phyloP scores from a whole-genome alignment of 2,113 vertebrate genomes.

The Hoplias malabaricus region DNA sequence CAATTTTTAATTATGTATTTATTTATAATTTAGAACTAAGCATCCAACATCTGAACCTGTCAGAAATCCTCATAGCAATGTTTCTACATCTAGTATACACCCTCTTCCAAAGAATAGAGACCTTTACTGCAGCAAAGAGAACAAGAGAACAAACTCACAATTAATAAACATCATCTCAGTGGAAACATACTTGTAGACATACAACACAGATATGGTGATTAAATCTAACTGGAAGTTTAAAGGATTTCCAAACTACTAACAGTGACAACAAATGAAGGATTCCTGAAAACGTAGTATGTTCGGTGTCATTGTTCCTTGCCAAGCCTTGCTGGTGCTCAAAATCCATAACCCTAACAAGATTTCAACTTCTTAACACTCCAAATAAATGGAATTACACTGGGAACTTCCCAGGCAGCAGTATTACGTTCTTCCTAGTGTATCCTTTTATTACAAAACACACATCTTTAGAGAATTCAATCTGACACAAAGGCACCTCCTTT shows the following conservation, averaged over 20 bases:
- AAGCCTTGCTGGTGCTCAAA: not conserved
- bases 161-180: too few relatives aligned
- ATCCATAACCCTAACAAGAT: not conserved
- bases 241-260: not conserved
- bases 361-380: not conserved
- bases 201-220: too few relatives aligned
- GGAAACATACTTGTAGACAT: too few relatives aligned
- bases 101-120: too few relatives aligned
- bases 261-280: not conserved
- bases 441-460: not conserved
- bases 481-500: not conserved
- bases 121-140: too few relatives aligned
- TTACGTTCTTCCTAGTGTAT: not conserved
- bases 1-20: too few relatives aligned
- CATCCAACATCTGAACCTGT: too few relatives aligned
- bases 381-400: not conserved
- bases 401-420: not conserved
- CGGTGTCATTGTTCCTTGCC: not conserved
- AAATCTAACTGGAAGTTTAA: not conserved
- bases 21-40: too few relatives aligned
- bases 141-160: too few relatives aligned
- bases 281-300: not conserved
- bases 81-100: too few relatives aligned
- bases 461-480: not conserved
- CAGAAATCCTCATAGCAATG: too few relatives aligned